These are phyloP conservation scores for Lophius americanus DNA, from an alignment of 2,797 vertebrate genomes.

Conservation along the genomic window DNA sequence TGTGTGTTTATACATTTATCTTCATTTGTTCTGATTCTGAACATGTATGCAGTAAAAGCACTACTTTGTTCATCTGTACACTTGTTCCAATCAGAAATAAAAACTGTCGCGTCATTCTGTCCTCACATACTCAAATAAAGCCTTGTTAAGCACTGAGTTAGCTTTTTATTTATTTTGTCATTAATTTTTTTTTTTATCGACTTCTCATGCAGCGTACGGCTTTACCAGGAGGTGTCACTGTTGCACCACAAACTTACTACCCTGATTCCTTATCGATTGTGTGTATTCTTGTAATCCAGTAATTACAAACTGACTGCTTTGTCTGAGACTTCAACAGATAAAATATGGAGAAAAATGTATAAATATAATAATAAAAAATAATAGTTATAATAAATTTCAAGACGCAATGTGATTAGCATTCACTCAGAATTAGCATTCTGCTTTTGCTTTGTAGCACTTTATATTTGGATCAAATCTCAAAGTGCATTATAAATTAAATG, in stretches of 20 bases:
- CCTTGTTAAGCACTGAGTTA: slow-evolving; percentile 55
- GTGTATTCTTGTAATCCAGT: neutral
- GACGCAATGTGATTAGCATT: too few relatives aligned
- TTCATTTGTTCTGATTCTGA: slow-evolving; percentile 55
- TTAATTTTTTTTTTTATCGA: neutral
- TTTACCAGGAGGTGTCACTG: slow-evolving; percentile 71
- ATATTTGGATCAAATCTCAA: too few relatives aligned
- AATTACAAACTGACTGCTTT: slow-evolving; percentile 6
- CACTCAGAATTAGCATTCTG: too few relatives aligned
- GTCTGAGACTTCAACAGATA: neutral
- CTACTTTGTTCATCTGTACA: slow-evolving; percentile 62
- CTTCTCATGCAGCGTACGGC: neutral
- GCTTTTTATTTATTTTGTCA: slow-evolving; percentile 10
- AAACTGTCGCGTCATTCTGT: slow-evolving; percentile 53
- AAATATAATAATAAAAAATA: too few relatives aligned
- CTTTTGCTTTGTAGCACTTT: too few relatives aligned
- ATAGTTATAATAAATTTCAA: too few relatives aligned
- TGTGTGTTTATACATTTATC: slow-evolving; percentile 45
- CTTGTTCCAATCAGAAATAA: slow-evolving; percentile 55
- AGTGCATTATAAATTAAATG: too few relatives aligned
- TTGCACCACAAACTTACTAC: slow-evolving; percentile 40
- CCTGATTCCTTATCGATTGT: neutral
- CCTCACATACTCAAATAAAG: slow-evolving; percentile 77
- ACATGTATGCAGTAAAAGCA: slow-evolving; percentile 64
- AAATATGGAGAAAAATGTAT: too few relatives aligned